Evolutionary conservation across 2,888 invertebrate species (phyloP).

Genomic region (Eupithecia inturbata): DNA sequence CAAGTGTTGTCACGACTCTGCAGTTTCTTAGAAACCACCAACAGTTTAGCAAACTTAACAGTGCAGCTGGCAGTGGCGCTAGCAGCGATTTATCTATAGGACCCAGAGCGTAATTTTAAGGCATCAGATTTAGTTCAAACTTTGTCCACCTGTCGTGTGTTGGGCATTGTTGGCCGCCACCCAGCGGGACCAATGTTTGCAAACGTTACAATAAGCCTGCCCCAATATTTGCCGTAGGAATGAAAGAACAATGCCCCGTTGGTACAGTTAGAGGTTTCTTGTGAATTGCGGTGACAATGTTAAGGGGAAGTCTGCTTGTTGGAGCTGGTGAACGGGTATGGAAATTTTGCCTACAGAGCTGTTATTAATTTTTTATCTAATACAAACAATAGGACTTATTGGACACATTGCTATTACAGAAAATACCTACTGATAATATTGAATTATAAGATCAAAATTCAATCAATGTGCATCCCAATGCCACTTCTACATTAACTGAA

Average conservation of each 20-base stretch:
- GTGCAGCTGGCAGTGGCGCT: conserved; percentile 10
- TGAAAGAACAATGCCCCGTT: conserved; percentile 79
- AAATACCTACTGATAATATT: neutral
- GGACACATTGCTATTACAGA: neutral
- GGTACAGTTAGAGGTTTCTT: conserved; percentile 78
- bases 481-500: no score
- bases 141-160: neutral
- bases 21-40: conserved; percentile 63
- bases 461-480: no score
- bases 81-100: neutral
- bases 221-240: conserved; percentile 81
- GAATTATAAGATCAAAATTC: no score
- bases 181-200: conserved; percentile 79
- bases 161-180: conserved; percentile 74
- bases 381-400: no score
- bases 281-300: conserved; percentile 63
- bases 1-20: conserved; percentile 79
- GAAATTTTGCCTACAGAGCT: neutral
- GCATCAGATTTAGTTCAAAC: conserved; percentile 3
- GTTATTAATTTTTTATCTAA: neutral
- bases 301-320: conserved; percentile 51
- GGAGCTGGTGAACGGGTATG: neutral
- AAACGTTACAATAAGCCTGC: conserved; percentile 75
- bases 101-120: neutral
- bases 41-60: neutral